phyloP scores from a whole-genome alignment of 2,113 vertebrate genomes.

The Apeltes quadracus region DNA sequence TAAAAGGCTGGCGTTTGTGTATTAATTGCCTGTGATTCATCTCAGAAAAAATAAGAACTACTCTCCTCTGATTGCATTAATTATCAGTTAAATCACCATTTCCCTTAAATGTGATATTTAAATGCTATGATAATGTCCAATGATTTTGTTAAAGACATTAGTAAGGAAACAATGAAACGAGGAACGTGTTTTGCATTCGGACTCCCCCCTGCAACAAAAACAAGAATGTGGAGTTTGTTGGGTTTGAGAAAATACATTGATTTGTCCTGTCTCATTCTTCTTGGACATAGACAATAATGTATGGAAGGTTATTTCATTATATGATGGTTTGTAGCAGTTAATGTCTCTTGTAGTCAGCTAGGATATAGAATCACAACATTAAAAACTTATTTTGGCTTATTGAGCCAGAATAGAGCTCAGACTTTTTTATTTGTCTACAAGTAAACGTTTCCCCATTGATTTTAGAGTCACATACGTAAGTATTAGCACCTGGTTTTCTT shows the following conservation, averaged over 20 bases:
- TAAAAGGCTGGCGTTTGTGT: background rate
- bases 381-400: constrained; percentile 39
- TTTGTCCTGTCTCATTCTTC: background rate
- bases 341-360: background rate
- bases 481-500: constrained; percentile 45
- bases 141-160: background rate
- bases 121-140: background rate
- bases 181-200: background rate
- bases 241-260: background rate
- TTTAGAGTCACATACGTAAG: constrained; percentile 30
- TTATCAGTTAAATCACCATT: background rate
- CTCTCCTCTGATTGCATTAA: background rate
- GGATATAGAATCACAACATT: constrained; percentile 42
- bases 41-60: background rate
- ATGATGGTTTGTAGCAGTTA: background rate
- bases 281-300: background rate
- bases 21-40: background rate
- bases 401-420: constrained; percentile 39
- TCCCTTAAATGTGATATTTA: background rate
- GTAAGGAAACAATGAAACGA: background rate
- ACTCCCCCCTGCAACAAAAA: background rate
- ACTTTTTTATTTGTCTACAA: constrained; percentile 47
- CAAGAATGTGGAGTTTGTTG: background rate
- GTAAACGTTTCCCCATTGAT: constrained; percentile 39
- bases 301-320: constrained; percentile 2